phyloP scores from a whole-genome alignment of 2,113 vertebrate genomes.

The Lycaon pictus region DNA sequence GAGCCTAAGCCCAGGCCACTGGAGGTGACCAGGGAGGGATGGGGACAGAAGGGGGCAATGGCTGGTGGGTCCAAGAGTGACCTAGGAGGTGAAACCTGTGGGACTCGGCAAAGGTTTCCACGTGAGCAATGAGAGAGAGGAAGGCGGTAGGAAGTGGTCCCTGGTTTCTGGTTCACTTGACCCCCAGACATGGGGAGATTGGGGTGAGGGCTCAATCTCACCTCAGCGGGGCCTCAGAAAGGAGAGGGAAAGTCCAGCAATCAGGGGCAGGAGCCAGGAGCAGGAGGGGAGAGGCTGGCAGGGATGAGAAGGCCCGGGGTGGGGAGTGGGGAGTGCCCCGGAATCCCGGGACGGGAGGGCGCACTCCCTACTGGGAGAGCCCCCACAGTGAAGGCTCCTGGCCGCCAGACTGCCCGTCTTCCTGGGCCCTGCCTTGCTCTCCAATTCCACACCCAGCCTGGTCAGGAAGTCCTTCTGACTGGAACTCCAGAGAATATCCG shows the following conservation, averaged over 20 bases:
- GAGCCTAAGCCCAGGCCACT: background rate
- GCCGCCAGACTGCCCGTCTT: accelerated
- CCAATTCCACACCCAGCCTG: background rate
- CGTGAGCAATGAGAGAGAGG: accelerated
- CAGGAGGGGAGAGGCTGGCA: background rate
- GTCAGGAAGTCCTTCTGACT: background rate
- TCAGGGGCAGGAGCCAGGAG: background rate
- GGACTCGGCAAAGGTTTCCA: background rate
- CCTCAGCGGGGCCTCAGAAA: background rate
- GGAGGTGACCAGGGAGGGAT: background rate
- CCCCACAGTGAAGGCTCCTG: accelerated
- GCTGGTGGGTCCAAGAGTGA: background rate
- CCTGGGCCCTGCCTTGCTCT: background rate
- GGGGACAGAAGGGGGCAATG: background rate
- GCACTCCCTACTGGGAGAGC: too few relatives aligned
- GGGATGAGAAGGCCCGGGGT: background rate
- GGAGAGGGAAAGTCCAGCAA: background rate
- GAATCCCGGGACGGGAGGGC: background rate
- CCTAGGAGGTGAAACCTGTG: background rate
- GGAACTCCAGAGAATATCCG: background rate
- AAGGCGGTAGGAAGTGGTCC: too few relatives aligned
- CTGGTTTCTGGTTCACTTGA: background rate
- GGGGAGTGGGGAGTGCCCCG: accelerated
- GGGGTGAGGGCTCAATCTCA: too few relatives aligned
- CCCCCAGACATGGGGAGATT: background rate